phyloP scores from a whole-genome alignment of 2,888 invertebrate species.

The Perizoma affinitatum region DNA sequence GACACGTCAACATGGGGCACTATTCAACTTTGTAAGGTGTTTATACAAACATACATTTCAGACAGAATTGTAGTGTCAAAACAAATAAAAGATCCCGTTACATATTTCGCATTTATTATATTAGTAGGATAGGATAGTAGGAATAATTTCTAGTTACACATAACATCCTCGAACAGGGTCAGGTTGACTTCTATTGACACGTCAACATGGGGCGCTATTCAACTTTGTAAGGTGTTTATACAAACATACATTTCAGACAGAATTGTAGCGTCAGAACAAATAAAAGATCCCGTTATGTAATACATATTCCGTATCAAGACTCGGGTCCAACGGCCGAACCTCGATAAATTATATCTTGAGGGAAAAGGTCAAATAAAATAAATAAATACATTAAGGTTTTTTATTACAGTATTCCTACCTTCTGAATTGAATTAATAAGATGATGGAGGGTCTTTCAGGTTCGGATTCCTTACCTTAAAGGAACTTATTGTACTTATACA shows the following conservation, averaged over 20 bases:
- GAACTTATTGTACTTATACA: constrained; percentile 10
- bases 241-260: background rate
- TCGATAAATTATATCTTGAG: constrained; percentile 31
- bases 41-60: background rate
- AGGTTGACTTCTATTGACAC: background rate
- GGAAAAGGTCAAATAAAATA: constrained; percentile 26
- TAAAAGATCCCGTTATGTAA: constrained; percentile 24
- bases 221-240: background rate
- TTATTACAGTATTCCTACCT: constrained; percentile 32
- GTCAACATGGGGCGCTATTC: background rate
- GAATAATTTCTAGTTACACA: no score
- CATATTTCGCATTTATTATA: background rate
- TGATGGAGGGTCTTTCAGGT: constrained; percentile 25
- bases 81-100: constrained; percentile 28
- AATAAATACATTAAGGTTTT: constrained; percentile 33
- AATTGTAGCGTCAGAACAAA: constrained; percentile 22
- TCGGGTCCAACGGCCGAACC: constrained; percentile 22
- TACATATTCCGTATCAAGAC: constrained; percentile 3
- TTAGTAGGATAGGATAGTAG: no score
- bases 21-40: background rate
- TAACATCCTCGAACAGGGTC: no score
- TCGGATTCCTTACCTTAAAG: background rate
- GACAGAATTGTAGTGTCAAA: constrained; percentile 12
- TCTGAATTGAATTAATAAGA: constrained; percentile 34
- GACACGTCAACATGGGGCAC: background rate